These are phyloP conservation scores for Nycticebus coucang DNA, from an alignment of 2,113 vertebrate species.

Conservation along the genomic window DNA sequence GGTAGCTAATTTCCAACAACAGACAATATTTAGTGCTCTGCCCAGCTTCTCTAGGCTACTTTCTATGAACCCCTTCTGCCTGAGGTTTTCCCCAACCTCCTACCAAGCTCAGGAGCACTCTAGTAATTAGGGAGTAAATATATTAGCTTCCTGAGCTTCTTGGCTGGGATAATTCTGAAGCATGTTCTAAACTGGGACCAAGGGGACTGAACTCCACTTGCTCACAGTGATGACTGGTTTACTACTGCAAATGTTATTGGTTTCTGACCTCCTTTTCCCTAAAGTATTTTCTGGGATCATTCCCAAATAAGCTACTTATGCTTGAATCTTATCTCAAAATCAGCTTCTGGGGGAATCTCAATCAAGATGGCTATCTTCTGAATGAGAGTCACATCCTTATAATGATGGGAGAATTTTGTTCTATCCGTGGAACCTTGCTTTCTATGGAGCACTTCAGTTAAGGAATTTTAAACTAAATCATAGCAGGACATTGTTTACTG, in stretches of 20 bases:
- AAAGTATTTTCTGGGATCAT: background rate
- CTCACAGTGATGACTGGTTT: background rate
- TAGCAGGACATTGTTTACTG: background rate
- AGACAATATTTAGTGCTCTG: background rate
- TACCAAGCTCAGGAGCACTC: background rate
- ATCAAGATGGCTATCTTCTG: background rate
- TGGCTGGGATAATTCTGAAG: background rate
- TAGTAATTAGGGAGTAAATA: background rate
- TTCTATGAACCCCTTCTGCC: background rate
- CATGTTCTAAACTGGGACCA: background rate
- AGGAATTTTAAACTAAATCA: background rate
- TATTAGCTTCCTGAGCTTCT: background rate
- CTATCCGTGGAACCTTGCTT: background rate
- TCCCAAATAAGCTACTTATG: background rate
- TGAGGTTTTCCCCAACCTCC: background rate
- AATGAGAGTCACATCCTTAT: background rate
- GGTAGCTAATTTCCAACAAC: background rate
- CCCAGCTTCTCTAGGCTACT: background rate
- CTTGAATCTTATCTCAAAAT: background rate
- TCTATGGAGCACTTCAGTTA: background rate
- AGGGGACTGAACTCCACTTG: background rate
- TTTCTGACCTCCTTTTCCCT: background rate
- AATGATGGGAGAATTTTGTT: background rate
- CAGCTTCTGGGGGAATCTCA: background rate
- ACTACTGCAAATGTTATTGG: background rate